Percentiles rank a stretch among this genome's conserved stretches.
These are phyloP conservation scores for Ceratoteleas bidentatus DNA, from an alignment of 1,140 invertebrate species.

Conservation along the genomic window DNA sequence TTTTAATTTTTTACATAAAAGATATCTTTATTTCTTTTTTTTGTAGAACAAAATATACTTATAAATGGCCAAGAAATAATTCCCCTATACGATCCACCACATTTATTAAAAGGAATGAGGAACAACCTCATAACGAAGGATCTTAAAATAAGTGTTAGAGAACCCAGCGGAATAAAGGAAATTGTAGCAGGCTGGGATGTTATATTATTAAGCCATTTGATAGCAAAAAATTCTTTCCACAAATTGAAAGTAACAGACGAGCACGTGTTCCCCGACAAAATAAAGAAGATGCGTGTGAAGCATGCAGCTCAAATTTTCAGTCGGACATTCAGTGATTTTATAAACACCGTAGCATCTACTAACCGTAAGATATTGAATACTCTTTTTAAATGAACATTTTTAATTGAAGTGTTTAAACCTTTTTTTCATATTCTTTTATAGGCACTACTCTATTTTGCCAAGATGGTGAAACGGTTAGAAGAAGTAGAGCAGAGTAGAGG, in stretches of 20 bases:
- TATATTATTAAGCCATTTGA: slow-evolving; percentile 7
- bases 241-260: slow-evolving; percentile 16
- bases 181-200: slow-evolving; percentile 11
- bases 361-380: too few relatives aligned
- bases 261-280: slow-evolving; percentile 11
- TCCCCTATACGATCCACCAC: slow-evolving; percentile 31
- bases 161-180: background rate
- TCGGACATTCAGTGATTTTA: too few relatives aligned
- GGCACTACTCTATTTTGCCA: too few relatives aligned
- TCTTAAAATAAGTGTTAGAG: slow-evolving; percentile 2
- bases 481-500: too few relatives aligned
- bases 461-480: too few relatives aligned
- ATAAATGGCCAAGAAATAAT: slow-evolving; percentile 19
- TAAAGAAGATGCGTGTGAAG: slow-evolving; percentile 35
- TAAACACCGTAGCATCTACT: too few relatives aligned
- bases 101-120: slow-evolving; percentile 37
- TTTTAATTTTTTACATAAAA: too few relatives aligned
- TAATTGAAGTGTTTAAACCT: too few relatives aligned
- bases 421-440: too few relatives aligned
- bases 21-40: too few relatives aligned
- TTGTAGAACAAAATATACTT: background rate
- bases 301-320: slow-evolving; percentile 28
- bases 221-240: slow-evolving; percentile 8
- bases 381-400: too few relatives aligned
- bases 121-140: slow-evolving; percentile 36